Base-by-base conservation (phyloP, 2,888 invertebrate genomes). In the Hanleya hanleyi region DNA sequence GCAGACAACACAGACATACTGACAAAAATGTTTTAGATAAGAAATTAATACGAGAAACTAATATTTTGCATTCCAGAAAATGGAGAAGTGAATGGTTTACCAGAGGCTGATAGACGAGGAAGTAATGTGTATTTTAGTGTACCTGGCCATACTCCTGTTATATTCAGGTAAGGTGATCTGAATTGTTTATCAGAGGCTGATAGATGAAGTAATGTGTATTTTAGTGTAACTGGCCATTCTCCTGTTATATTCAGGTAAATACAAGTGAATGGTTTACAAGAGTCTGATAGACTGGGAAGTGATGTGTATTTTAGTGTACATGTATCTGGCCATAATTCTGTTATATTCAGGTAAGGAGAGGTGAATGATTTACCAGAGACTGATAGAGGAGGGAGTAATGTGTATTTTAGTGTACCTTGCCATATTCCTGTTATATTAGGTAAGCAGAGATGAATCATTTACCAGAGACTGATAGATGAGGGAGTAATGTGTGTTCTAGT, bases 351-450 rank as follows among this genome's bases (percentile, higher is more conserved):
- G 95, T 95, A 91, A 69, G n/a, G 64, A 1, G 64, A 64, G n/a
- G 6, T 65, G 36, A 65, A 65, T 49, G 22, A 32, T 22, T 35
- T 72, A 32, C 47, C 67, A 68, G 68, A 72, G 41, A 62, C 61
- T 29, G 81, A 79, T 18, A 77, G 67, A 50, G 74, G 73, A 62
- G 76, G 80, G 7, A 92, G 92, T 70, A 93, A 93, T 85, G 91
- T 91, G 66, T 96, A 95, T 91, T 98, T 98, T 90, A 94, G 94
- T 88, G 96, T 99, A 70, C 98, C 99, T 22, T 93, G 94, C 71
- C 98, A 99, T 89, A 99, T 98, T 12, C 99, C 99, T 0, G 94
- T 99, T 77, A 98, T 99, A 86, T 96, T 99, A 95, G 95, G 95
- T 95, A 91, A 69, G n/a, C 35, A 1, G 64, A 64, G n/a, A 4